Evolutionary conservation across 2,113 vertebrate genomes (phyloP).

Genomic region (Motacilla tschutschensis): DNA sequence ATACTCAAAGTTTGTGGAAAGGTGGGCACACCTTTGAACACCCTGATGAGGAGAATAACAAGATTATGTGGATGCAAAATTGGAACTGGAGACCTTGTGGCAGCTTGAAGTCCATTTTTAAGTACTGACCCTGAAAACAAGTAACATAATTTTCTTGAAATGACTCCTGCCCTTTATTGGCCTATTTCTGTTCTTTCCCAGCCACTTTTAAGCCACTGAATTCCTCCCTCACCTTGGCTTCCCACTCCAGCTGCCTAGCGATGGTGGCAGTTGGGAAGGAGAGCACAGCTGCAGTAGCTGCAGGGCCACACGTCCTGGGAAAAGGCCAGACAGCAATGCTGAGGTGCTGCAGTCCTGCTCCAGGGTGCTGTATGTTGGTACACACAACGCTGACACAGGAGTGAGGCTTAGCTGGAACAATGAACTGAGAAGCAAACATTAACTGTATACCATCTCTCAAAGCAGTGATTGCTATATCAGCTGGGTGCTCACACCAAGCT

Average conservation of each 20-base stretch:
- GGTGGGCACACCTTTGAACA: neutral
- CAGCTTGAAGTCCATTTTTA: neutral
- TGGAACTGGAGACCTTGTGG: neutral
- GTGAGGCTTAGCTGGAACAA: neutral
- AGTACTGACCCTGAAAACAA: neutral
- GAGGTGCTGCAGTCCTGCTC: neutral
- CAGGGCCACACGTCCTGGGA: accelerated
- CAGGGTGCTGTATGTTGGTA: neutral
- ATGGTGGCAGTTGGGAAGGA: neutral
- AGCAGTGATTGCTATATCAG: neutral
- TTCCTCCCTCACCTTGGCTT: neutral
- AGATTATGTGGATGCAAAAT: neutral
- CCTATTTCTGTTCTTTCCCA: neutral
- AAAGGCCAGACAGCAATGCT: accelerated
- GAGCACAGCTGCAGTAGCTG: neutral
- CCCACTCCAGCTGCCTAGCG: neutral
- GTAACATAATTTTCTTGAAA: neutral
- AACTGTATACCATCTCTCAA: neutral
- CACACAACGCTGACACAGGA: neutral
- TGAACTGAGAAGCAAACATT: neutral
- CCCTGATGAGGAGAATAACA: neutral
- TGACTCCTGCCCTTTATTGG: neutral
- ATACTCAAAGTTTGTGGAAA: neutral
- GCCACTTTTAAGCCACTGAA: neutral
- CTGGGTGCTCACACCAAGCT: neutral